These are phyloP conservation scores for Axis porcinus DNA, from an alignment of 2,113 vertebrate species.

Conservation along the genomic window DNA sequence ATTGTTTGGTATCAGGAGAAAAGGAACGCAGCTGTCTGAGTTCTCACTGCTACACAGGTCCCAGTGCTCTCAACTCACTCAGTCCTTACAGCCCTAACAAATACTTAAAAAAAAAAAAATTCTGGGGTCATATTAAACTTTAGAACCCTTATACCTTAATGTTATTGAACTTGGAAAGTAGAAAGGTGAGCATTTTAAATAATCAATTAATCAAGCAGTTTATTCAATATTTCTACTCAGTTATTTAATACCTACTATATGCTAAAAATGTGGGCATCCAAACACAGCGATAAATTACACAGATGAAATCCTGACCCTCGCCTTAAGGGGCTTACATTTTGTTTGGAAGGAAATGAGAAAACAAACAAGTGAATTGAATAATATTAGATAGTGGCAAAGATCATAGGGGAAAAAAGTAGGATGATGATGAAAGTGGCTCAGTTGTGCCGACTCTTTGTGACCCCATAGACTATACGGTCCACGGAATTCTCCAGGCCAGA, in stretches of 20 bases:
- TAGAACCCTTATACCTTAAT: not conserved
- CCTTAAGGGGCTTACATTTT: not conserved
- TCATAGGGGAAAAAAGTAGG: not conserved
- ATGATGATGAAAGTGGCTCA: not conserved
- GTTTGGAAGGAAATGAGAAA: not conserved
- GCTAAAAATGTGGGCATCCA: no score
- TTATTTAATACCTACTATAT: not conserved
- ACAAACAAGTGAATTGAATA: not conserved
- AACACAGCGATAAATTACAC: not conserved
- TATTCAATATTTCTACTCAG: not conserved
- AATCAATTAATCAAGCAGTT: not conserved
- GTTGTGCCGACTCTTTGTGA: not conserved
- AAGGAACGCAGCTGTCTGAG: constrained; percentile 76
- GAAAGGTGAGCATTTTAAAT: not conserved
- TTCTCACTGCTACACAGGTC: constrained; percentile 67
- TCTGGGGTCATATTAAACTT: not conserved
- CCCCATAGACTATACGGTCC: not conserved
- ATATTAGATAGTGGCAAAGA: not conserved
- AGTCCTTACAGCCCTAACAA: not conserved
- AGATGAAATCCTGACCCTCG: not conserved
- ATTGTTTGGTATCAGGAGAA: constrained; percentile 79
- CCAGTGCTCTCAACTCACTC: not conserved
- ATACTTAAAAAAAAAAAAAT: not conserved
- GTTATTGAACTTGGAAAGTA: not conserved
- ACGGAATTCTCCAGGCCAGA: not conserved